A percentile compares a stretch with the other conserved stretches of the same genome.
Evolutionary conservation across 2,888 invertebrate species (phyloP).

Genomic region (Craniophora ligustri): DNA sequence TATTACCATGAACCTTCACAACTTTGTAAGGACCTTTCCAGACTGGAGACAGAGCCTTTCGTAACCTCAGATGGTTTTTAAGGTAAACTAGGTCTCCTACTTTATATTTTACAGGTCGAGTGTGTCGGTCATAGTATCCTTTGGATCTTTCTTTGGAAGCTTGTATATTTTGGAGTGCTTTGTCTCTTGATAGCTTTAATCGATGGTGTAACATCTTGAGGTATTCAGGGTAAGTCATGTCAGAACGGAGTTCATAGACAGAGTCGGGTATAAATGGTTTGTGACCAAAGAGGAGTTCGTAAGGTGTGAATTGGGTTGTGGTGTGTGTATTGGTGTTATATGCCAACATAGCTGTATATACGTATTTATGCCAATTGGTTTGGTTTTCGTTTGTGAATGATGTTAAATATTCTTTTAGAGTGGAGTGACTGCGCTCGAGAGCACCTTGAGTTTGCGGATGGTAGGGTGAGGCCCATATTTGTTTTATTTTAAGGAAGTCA

Average conservation of each 20-base stretch:
- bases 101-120: not conserved
- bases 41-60: conserved; percentile 1
- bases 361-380: conserved; percentile 47
- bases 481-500: conserved; percentile 25
- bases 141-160: conserved; percentile 4
- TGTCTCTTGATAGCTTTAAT: too few relatives aligned
- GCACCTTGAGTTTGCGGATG: conserved; percentile 22
- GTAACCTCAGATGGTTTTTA: not conserved
- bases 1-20: conserved; percentile 5
- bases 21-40: conserved; percentile 12
- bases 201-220: not conserved
- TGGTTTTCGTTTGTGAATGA: conserved; percentile 51
- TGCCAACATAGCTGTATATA: conserved; percentile 47
- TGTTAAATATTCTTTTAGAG: conserved; percentile 55
- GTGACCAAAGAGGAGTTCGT: conserved; percentile 65
- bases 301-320: conserved; percentile 56
- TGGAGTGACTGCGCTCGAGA: conserved; percentile 43
- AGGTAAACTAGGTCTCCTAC: conserved; percentile 1
- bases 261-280: conserved; percentile 60
- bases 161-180: conserved; percentile 13
- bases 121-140: not conserved
- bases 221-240: conserved; percentile 45
- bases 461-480: conserved; percentile 10
- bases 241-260: conserved; percentile 9
- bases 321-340: conserved; percentile 26